Evolutionary conservation across 2,888 invertebrate genomes (phyloP).

Genomic region (Ochropleura plecta): DNA sequence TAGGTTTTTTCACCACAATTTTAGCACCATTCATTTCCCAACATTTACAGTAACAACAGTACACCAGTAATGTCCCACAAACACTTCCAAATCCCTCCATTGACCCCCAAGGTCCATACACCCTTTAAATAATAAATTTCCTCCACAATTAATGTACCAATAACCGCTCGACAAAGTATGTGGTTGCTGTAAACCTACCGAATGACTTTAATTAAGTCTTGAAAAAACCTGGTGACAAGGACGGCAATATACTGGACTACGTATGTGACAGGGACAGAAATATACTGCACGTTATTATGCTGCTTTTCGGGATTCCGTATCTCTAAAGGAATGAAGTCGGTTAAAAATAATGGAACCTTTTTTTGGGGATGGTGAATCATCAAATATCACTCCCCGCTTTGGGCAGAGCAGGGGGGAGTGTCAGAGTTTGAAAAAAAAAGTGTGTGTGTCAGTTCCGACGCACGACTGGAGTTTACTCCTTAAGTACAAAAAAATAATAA

Average conservation of each 20-base stretch:
- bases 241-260: constrained; percentile 44
- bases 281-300: constrained; percentile 43
- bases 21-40: too few species aligned
- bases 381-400: too few species aligned
- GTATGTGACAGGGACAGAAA: constrained; percentile 37
- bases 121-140: constrained; percentile 42
- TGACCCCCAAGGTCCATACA: constrained; percentile 5
- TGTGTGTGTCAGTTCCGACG: too few species aligned
- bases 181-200: constrained; percentile 55
- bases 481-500: too few species aligned
- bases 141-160: constrained; percentile 49
- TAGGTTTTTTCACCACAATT: too few species aligned
- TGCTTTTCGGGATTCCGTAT: background rate
- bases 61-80: background rate
- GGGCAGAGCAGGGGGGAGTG: too few species aligned
- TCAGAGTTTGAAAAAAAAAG: too few species aligned
- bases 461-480: too few species aligned
- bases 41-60: background rate
- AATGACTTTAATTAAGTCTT: constrained; percentile 63
- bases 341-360: too few species aligned
- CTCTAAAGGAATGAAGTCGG: too few species aligned
- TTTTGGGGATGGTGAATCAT: too few species aligned
- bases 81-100: background rate
- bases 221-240: constrained; percentile 56
- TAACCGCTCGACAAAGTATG: constrained; percentile 46